Base-by-base conservation (phyloP, 2,797 vertebrate species). In the Parauchenoglanis ngamensis region DNA sequence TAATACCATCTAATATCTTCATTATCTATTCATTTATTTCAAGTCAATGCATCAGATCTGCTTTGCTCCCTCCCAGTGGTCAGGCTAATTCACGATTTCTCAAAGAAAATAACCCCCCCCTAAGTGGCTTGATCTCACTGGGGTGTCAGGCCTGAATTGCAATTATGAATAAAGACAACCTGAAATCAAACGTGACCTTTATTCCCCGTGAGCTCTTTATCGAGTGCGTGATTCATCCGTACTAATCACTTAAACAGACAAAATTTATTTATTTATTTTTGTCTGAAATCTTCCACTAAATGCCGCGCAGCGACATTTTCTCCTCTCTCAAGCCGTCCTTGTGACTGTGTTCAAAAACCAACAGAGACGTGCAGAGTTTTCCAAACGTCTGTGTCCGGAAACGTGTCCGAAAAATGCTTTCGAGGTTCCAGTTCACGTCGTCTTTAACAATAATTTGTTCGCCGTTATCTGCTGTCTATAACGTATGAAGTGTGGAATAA, bases 171-270 rank as follows among this genome's bases (percentile, higher is more conserved):
- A 83, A 81, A 54, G 40, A 67, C 61, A 83, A 67, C 40, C 25
- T 67, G 61, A 83, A 83, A 83, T 83, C 80, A 83, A 83, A 67
- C 11, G n/a, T 83, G 80, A 83, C 80, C 61, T 83, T 83, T 59
- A 86, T 67, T 52, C 61, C 15, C 44, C 2, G 25, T 11, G 61
- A 67, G 80, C 44, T 28, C 40, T 83, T 52, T 49, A 15, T 83
- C 4, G 56, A 80, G 78, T 59, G 56, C 31, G 40, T 83, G 61
- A 83, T 67, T 67, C 44, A 67, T 67, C 61, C 61, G 19, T 7
- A 52, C 59, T 83, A 52, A 52, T 83, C 44, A 67, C 17, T 28
- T 21, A 19, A 28, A 67, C 67, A 52, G 61, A 28, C 25, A 19
- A 65, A 46, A 31, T 31, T 31, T 31, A 28, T n/a, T 10, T 0